Base-by-base conservation (phyloP, 2,113 vertebrate genomes). In the Choloepus hoffmanni region DNA sequence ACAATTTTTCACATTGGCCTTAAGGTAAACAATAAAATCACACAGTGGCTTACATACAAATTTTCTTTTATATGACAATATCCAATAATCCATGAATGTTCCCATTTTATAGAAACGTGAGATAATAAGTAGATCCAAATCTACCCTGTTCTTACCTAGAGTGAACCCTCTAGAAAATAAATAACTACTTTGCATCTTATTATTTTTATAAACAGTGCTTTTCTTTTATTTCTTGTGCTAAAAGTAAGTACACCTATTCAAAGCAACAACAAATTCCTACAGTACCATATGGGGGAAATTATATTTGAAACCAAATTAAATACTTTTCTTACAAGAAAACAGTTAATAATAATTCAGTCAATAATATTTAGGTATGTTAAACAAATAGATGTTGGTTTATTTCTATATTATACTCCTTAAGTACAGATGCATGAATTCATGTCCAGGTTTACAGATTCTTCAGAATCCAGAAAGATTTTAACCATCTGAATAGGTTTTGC, bases 341-440 rank as follows among this genome's bases (percentile, higher is more conserved):
- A 74, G 60, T 23, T 81, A 72, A 78, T 48, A 96, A 15, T 60
- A 89, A 93, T 40, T 89, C 92, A 95, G 82, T 74, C 11, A 81
- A 43, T 65, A 76, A 84, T 33, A 76, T 74, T 70, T 82, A 83
- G 85, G 24, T 65, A 43, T 74, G 18, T 93, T 85, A 79, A 67
- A 33, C 21, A 97, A 81, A 83, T 18, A 48, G 30, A 81, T 82
- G 45, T 45, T 60, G 55, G 33, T 23, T 76, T 82, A 79, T 85
- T 88, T 93, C 62, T 18, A 72, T 21, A 40, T 19, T 19, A 21
- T 4, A 55, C 12, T 73, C 87, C 12, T 67, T 36, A 92, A 93
- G 50, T 26, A 76, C 14, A 67, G 67, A 95, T n/a, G 65, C 21
- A 85, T 3, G 3, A 43, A 55, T 19, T 85, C 55, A 58, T n/a